Evolutionary conservation across 2,113 vertebrate species (phyloP).

Genomic region (Vicugna pacos): DNA sequence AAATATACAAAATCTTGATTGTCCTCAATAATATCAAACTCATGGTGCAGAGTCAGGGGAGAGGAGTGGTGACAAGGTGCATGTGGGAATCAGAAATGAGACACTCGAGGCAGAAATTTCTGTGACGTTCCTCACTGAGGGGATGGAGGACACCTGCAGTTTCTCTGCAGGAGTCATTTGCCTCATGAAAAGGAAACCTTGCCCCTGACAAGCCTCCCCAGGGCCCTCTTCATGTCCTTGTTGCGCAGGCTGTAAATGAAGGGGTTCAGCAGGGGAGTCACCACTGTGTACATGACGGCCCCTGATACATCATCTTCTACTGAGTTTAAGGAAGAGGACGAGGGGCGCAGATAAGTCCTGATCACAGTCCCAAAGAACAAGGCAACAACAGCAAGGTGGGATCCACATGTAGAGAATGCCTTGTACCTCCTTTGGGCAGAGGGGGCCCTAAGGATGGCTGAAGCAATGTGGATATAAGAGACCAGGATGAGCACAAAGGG

Average conservation of each 20-base stretch:
- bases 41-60: background rate
- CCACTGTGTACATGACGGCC: constrained; percentile 65
- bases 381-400: constrained; percentile 67
- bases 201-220: constrained; percentile 54
- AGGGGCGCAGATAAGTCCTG: constrained; percentile 70
- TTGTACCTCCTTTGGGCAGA: constrained; percentile 64
- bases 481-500: constrained; percentile 62
- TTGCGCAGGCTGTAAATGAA: constrained; percentile 73
- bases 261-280: constrained; percentile 66
- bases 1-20: background rate
- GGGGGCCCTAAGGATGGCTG: constrained; percentile 60
- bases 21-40: background rate
- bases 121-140: background rate
- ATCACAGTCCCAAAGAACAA: constrained; percentile 77
- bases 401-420: constrained; percentile 73
- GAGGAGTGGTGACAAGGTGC: accelerated
- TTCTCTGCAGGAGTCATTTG: background rate
- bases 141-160: background rate
- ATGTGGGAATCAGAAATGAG: background rate
- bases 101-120: background rate
- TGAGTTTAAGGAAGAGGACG: background rate
- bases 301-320: constrained; percentile 46
- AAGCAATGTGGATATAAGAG: constrained; percentile 66
- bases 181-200: background rate
- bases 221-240: constrained; percentile 66